Evolutionary conservation across 2,113 vertebrate genomes (phyloP), one percentile per base, ranked within the genome.

Genomic region (Corythoichthys haematopterus): DNA sequence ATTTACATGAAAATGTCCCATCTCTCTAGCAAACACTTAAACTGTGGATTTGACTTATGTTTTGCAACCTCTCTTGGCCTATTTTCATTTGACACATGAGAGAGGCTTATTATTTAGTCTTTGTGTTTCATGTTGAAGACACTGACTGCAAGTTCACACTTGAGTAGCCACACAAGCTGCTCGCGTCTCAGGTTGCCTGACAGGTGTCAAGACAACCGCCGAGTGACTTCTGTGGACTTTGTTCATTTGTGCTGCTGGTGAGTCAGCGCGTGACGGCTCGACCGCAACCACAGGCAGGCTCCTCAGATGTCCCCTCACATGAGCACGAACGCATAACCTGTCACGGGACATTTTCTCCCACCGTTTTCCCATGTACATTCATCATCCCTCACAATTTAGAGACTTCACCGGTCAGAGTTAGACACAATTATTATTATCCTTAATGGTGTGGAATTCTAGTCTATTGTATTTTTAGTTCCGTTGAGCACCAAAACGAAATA

Each of bases 1-100:
- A 84, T 88, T 85, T 88, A 81, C 75, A 85, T 79, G 77, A 82
- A 84, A 76, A 80, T 79, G 71, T 68, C 81, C 83, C 76, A 79
- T n/a, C 16, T n/a, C 16, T n/a, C 37, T 43, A 77, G 66, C 77
- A 76, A 76, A 85, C 76, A 81, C 70, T 88, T 78, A 79, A 87
- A 72, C 75, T 84, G 47, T 64, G 68, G 28, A 64, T 86, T 85
- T 82, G 66, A 74, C 73, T 80, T 81, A 65, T 82, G 83, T 85
- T 85, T 80, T 74, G 63, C 71, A 57, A 53, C 71, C 53, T 33
- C 11, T 50, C 14, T 33, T 56, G 64, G 14, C 1, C 40, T 43
- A 37, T 13, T 0, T 51, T 58, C 52, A 73, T 73, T 61, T 38
- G 0, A 10, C 45, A 28, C 20, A 6, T 4, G 6, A 57, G 55